phyloP scores from a whole-genome alignment of 2,113 vertebrate genomes.

The Urocynchramus pylzowi region DNA sequence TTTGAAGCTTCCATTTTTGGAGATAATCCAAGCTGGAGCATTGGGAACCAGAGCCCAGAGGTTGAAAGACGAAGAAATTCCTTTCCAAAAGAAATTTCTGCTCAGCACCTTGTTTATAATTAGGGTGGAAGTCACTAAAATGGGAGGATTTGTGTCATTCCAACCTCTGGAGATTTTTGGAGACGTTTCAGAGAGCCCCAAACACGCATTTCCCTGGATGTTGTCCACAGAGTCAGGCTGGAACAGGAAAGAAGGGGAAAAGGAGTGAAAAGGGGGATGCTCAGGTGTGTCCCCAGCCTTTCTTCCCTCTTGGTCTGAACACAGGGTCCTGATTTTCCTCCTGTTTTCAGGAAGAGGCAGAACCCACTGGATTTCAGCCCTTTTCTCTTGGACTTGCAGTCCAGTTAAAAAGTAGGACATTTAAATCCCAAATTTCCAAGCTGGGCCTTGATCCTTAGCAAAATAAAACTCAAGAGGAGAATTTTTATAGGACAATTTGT shows the following conservation, averaged over 20 bases:
- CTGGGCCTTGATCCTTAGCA: background rate
- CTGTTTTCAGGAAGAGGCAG: background rate
- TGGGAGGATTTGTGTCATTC: background rate
- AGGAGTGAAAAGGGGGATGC: background rate
- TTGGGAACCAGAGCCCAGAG: background rate
- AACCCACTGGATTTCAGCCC: fast-evolving
- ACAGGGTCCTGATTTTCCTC: background rate
- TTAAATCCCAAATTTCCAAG: background rate
- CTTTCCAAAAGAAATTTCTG: background rate
- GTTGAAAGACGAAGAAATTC: background rate
- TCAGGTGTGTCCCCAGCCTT: background rate
- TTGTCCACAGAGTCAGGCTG: background rate
- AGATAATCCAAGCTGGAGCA: background rate
- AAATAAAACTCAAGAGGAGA: background rate
- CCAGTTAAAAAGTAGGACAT: background rate
- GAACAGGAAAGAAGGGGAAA: background rate
- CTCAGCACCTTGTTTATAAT: background rate
- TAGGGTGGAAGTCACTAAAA: background rate
- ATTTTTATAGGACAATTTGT: constrained; percentile 19
- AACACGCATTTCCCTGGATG: background rate
- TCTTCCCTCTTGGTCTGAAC: background rate
- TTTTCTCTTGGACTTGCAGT: background rate
- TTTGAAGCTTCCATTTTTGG: background rate
- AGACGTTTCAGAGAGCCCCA: background rate
- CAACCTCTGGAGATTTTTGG: background rate